Evolutionary conservation across 1,140 invertebrate species (phyloP).

Genomic region (Ericerus pela): DNA sequence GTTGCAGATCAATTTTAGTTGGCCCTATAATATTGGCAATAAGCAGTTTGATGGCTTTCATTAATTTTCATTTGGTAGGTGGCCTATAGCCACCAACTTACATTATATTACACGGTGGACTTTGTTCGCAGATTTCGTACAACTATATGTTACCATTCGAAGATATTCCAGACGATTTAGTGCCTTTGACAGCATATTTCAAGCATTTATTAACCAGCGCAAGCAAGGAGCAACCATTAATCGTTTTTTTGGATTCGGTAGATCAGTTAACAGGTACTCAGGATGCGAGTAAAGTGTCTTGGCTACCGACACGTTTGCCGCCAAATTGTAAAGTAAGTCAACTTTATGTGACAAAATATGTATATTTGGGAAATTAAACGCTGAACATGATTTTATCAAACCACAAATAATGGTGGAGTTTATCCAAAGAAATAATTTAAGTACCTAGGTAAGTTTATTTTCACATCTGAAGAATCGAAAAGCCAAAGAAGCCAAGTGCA

Average conservation of each 20-base stretch:
- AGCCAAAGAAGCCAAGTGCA: no score
- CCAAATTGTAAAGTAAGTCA: conserved; percentile 67
- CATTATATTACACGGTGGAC: no score
- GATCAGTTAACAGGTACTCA: conserved; percentile 90
- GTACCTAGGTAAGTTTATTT: no score
- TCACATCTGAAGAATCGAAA: no score
- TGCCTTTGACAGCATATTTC: conserved; percentile 87
- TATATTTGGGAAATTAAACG: not conserved
- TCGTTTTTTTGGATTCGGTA: conserved; percentile 81
- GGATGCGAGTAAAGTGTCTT: conserved; percentile 88
- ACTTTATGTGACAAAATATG: not conserved
- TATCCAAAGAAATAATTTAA: no score
- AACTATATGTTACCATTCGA: conserved; percentile 87
- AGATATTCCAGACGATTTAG: conserved; percentile 87
- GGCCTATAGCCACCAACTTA: no score
- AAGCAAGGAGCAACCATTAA: conserved; percentile 59
- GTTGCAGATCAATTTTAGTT: no score
- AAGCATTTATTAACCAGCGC: conserved; percentile 80
- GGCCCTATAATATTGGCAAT: no score
- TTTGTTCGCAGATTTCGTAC: conserved; percentile 65
- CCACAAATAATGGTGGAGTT: no score
- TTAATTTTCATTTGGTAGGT: no score
- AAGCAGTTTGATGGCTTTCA: no score
- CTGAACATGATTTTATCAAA: no score
- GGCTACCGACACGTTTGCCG: conserved; percentile 84